A percentile compares a stretch with the other conserved stretches of the same genome.
These are phyloP conservation scores for Nomada ferruginata DNA, from an alignment of 2,888 invertebrate genomes.

Conservation along the genomic window DNA sequence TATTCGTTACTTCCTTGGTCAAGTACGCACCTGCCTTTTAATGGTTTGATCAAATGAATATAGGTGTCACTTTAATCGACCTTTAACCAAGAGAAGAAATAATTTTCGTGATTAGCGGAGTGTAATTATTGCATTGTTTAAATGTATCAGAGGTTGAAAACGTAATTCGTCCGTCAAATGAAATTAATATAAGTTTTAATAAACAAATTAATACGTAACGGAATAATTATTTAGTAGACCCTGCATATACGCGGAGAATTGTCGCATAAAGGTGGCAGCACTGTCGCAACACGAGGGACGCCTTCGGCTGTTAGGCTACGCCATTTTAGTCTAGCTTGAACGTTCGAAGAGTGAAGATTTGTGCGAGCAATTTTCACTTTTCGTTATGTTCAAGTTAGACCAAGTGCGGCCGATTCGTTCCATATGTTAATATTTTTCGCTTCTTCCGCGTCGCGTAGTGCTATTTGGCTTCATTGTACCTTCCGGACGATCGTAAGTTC, in stretches of 20 bases:
- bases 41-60: too few relatives aligned
- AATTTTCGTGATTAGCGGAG: too few relatives aligned
- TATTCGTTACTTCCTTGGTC: too few relatives aligned
- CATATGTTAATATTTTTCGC: constrained; percentile 17
- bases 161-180: neutral
- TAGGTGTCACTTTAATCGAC: neutral
- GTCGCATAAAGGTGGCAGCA: constrained; percentile 20
- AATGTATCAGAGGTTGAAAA: neutral
- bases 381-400: constrained; percentile 29
- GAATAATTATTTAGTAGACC: neutral
- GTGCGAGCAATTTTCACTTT: neutral
- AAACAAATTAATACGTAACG: neutral
- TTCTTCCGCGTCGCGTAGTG: constrained; percentile 29
- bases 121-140: neutral
- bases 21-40: too few relatives aligned
- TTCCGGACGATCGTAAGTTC: constrained; percentile 36
- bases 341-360: neutral
- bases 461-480: constrained; percentile 2
- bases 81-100: neutral
- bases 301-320: neutral
- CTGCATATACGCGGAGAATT: neutral
- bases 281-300: neutral
- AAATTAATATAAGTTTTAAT: neutral
- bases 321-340: constrained; percentile 50
- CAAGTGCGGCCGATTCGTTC: neutral